Percentiles rank a stretch among this genome's conserved stretches.
These are phyloP conservation scores for Oegoconia quadripuncta DNA, from an alignment of 2,888 invertebrate species.

Conservation along the genomic window DNA sequence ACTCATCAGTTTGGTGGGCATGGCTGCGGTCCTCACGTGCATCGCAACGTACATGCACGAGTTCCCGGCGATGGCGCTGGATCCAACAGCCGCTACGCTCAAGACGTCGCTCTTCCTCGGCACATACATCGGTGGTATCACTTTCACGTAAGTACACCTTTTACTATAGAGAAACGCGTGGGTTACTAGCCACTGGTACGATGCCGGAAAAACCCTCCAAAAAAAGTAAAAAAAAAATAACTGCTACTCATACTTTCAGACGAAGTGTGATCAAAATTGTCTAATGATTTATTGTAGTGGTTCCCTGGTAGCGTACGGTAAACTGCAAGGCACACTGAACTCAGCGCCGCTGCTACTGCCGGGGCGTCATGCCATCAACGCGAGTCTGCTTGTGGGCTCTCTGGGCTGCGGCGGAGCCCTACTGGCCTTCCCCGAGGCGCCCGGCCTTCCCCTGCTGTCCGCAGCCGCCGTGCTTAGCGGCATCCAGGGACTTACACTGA, in stretches of 20 bases:
- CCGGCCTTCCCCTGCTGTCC: constrained; percentile 86
- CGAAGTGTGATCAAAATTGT: background rate
- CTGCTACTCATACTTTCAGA: no score
- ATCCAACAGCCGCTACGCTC: constrained; percentile 88
- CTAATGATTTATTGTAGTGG: constrained; percentile 76
- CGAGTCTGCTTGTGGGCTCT: constrained; percentile 82
- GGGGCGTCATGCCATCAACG: constrained; percentile 89
- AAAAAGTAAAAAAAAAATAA: no score
- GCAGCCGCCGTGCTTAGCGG: constrained; percentile 88
- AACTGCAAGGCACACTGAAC: constrained; percentile 89
- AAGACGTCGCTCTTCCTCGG: constrained; percentile 93
- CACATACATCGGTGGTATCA: constrained; percentile 93
- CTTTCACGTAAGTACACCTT: constrained; percentile 83
- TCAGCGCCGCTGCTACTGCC: constrained; percentile 91
- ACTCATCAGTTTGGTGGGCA: constrained; percentile 85
- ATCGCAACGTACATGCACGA: constrained; percentile 91
- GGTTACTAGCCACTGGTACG: no score
- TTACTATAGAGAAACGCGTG: no score
- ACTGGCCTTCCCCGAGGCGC: constrained; percentile 78
- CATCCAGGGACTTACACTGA: constrained; percentile 91
- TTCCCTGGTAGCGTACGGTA: constrained; percentile 92
- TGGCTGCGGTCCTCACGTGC: constrained; percentile 93
- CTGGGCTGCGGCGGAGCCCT: constrained; percentile 86
- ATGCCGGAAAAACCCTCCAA: no score
- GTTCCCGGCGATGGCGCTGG: constrained; percentile 88